These are phyloP conservation scores for Chironomus tentans DNA, from an alignment of 2,888 invertebrate species.

Conservation along the genomic window DNA sequence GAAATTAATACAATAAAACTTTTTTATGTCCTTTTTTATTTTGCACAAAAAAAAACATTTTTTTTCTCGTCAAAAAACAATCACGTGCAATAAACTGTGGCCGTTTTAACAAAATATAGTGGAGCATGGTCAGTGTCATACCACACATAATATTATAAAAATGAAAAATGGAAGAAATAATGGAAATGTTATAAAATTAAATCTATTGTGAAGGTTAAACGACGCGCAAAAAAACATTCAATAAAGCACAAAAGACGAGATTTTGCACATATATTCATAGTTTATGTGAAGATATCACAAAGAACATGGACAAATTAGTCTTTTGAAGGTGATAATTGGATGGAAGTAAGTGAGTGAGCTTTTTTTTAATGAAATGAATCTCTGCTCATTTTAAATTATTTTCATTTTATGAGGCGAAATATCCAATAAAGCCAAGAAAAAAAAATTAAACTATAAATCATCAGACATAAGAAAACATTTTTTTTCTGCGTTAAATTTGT, in stretches of 20 bases:
- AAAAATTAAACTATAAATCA: not conserved
- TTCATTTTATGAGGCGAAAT: not conserved
- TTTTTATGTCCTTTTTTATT: too few relatives aligned
- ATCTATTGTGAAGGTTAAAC: conserved; percentile 10
- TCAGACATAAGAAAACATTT: not conserved
- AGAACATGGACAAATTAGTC: not conserved
- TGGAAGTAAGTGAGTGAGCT: not conserved
- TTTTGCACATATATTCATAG: not conserved
- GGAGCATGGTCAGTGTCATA: not conserved
- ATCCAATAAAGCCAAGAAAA: not conserved
- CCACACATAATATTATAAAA: too few relatives aligned
- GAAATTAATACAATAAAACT: too few relatives aligned
- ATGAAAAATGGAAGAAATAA: too few relatives aligned
- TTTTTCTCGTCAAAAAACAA: too few relatives aligned
- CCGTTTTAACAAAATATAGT: not conserved
- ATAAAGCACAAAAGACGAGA: not conserved
- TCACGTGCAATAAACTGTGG: too few relatives aligned
- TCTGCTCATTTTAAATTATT: not conserved
- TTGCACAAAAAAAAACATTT: too few relatives aligned
- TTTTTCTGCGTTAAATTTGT: not conserved
- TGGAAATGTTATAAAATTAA: not conserved
- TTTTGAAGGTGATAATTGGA: conserved; percentile 19
- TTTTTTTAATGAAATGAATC: not conserved
- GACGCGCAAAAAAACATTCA: not conserved
- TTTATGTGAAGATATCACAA: too few relatives aligned